Evolutionary conservation across 2,888 invertebrate species (phyloP), one percentile per base, ranked within the genome.

Genomic region (Mystacides longicornis): DNA sequence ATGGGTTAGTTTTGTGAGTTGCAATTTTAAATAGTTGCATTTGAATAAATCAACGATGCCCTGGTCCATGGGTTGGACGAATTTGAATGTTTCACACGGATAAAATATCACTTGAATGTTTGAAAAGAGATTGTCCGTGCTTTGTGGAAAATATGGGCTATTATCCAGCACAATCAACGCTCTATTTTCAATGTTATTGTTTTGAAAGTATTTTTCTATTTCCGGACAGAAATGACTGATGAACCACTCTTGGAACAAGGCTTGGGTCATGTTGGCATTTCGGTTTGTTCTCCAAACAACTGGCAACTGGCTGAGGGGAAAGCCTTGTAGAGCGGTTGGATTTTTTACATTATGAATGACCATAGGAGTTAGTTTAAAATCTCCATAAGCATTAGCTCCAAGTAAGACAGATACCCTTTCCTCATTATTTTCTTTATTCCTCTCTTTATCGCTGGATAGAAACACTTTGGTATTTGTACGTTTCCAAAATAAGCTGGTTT

Each of bases 291-390:
- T 62, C 66, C 66, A 70, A 21, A 66, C 56, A 9, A 68, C 67
- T 23, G 67, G 68, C 23, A 69, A 60, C 56, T 63, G 54, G 23
- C 55, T 59, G 56, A 68, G 69, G 22, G 59, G 59, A 31, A 61
- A 59, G 46, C 63, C 60, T 62, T 63, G 65, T 48, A 69, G 54
- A 50, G 64, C 64, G 53, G 63, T 62, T 50, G 68, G 69, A 64
- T 67, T 69, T 60, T 65, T 64, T 20, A 64, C 64, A 27, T 62
- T 60, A 62, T 69, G 65, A 47, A 68, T 61, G 23, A 70, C 60
- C 49, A 69, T 60, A 31, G 69, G 68, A 64, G 68, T 69, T 53
- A 68, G 54, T 62, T 67, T 67, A 47, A 64, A 64, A 62, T 66
- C 65, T 51, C 68, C 68, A 27, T 58, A 60, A 22, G 66, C 65